Evolutionary conservation across 2,797 vertebrate genomes (phyloP), one percentile per base, ranked within the genome.

Genomic region (Okamejei kenojei): DNA sequence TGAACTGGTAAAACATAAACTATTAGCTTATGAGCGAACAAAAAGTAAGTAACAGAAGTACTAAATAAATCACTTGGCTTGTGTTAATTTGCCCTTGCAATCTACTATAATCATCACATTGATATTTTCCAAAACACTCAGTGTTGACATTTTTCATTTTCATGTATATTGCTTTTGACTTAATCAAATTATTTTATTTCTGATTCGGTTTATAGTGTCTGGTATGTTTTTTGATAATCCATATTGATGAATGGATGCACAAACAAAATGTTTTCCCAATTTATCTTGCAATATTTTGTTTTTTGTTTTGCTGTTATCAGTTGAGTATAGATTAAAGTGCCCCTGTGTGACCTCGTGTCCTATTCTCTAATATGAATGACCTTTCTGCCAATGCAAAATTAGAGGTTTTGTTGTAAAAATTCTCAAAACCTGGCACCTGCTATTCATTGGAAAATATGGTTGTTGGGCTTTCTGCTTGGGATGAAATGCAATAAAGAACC

Each of bases 1-100:
- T 95, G 99, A 99, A 94, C 94, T 99, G 32, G 97, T 96, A n/a
- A 99, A 99, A 94, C 98, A 99, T 95, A 99, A 97, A 94, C 97
- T 99, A 7, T 93, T 98, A 94, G 97, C 96, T 82, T 99, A 98
- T 58, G 98, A 99, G 82, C 96, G 94, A 94, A 96, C 96, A 38
- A 99, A 98, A 95, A 96, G 99, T 99, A 96, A 97, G 97, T 96
- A 7, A n/a, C 10, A 26, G n/a, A 65, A 32, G 19, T 88, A 68
- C 35, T 17, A 21, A 11, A n/a, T 88, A 8, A 88, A 88, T 68
- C 2, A 88, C 21, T 86, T 65, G 21, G 0, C n/a, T n/a, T 88
- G 17, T 19, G 21, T 65, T 86, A 86, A 19, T 65, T 88, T n/a
- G n/a, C n/a, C n/a, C n/a, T n/a, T n/a, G n/a, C n/a, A n/a, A n/a